Evolutionary conservation across 2,797 vertebrate species (phyloP).

Genomic region (Chaetodon trifasciatus): DNA sequence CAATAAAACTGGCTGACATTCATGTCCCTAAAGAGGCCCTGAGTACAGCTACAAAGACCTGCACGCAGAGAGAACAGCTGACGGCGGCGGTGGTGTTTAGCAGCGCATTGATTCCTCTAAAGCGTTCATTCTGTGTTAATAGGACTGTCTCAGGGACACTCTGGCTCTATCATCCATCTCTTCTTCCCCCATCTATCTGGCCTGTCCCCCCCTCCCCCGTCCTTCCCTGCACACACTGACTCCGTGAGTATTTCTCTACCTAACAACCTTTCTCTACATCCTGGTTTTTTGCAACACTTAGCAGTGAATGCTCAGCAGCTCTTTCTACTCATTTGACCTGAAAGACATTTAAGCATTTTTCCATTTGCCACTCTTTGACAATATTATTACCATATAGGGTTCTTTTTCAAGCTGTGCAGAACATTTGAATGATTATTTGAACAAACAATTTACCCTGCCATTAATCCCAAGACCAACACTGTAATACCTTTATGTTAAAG

Average conservation of each 20-base stretch:
- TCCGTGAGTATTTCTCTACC: slow-evolving; percentile 26
- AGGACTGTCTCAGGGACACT: slow-evolving; percentile 62
- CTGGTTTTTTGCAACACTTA: slow-evolving; percentile 17
- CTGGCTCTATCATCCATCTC: slow-evolving; percentile 64
- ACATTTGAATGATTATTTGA: not conserved
- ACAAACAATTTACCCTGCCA: not conserved
- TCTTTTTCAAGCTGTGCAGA: not conserved
- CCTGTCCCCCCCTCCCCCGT: not conserved
- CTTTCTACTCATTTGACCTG: not conserved
- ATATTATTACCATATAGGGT: not conserved
- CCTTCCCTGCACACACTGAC: not conserved
- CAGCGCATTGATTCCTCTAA: slow-evolving; percentile 72
- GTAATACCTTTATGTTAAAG: not conserved
- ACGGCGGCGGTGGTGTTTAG: slow-evolving; percentile 59
- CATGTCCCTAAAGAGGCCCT: slow-evolving; percentile 18
- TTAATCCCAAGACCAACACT: not conserved
- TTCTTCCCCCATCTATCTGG: slow-evolving; percentile 39
- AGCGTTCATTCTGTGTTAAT: slow-evolving; percentile 79
- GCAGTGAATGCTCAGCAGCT: not conserved
- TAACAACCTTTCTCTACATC: slow-evolving; percentile 19
- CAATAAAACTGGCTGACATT: slow-evolving; percentile 40
- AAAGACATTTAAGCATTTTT: slow-evolving; percentile 19
- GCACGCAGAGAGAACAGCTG: slow-evolving; percentile 40
- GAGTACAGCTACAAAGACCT: slow-evolving; percentile 29
- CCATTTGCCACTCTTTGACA: not conserved